phyloP scores from a whole-genome alignment of 2,113 vertebrate genomes.

The Sakesphorus luctuosus region DNA sequence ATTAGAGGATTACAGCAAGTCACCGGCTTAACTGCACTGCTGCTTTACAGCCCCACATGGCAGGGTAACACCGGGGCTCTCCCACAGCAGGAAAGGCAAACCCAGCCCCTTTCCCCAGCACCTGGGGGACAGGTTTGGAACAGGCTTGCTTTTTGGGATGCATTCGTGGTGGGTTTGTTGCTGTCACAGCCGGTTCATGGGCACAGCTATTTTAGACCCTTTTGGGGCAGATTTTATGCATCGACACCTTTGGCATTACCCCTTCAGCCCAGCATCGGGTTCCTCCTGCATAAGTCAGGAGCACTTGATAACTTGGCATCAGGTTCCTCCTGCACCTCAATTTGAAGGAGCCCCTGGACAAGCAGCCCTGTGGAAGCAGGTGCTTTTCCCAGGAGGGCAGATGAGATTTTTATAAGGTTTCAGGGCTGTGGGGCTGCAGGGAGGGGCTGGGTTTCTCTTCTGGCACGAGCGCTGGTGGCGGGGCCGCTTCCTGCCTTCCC shows the following conservation, averaged over 20 bases:
- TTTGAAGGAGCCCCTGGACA: background rate
- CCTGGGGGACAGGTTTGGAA: background rate
- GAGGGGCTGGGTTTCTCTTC: constrained; percentile 23
- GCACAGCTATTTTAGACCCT: background rate
- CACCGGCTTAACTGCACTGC: background rate
- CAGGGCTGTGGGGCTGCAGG: background rate
- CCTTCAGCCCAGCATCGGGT: fast-evolving
- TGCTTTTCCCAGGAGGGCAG: background rate
- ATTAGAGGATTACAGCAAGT: constrained; percentile 66
- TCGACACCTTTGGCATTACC: background rate
- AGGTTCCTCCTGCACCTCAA: background rate
- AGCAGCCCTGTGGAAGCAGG: background rate
- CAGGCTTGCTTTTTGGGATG: background rate
- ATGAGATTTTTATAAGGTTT: background rate
- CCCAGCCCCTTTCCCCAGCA: background rate
- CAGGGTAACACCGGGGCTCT: background rate
- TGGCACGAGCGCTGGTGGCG: fast-evolving
- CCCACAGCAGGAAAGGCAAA: background rate
- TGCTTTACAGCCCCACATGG: constrained; percentile 12
- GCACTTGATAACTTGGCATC: fast-evolving
- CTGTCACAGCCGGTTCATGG: fast-evolving
- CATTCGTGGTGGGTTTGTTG: fast-evolving
- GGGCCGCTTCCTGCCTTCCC: background rate
- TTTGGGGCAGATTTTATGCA: background rate
- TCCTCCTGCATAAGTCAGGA: constrained; percentile 14